Base-by-base conservation (phyloP, 1,140 invertebrate genomes). In the Drosophila littoralis region DNA sequence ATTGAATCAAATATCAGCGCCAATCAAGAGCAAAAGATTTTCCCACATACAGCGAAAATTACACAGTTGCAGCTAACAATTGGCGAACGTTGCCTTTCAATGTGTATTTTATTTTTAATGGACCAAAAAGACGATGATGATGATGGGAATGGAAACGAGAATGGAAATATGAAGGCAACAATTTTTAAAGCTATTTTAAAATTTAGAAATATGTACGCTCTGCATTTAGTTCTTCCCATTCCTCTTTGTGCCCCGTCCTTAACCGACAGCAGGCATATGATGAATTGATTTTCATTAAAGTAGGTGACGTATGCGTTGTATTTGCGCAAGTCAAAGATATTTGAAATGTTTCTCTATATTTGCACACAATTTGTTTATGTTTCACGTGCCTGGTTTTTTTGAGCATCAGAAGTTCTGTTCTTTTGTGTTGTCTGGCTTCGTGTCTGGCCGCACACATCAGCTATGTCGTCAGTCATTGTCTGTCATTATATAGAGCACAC, bases 61-160 rank as follows among this genome's bases (percentile, higher is more conserved):
- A 50, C 35, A 63, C 57, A 60, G 13, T 12, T 50, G 43, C 54
- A 67, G 54, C 12, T 36, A 43, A 60, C 83, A 79, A 82, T 79
- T 79, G 82, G 82, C 79, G 64, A 76, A 88, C 83, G 79, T 83
- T 86, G 83, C 78, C 58, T 55, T 75, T 71, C 69, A 80, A 67
- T 77, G 63, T 66, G 81, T 65, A 58, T 48, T 73, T 66, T 55
- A 64, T 57, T 72, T 75, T 74, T 74, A 84, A 84, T 85, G 78
- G 46, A 52, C 54, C 64, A 42, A 38, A 66, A 55, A 46, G 58
- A 43, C 42, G 52, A 66, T n/a, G 12, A n/a, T 40, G 52, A 42
- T 36, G 51, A 59, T 55, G 51, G 35, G 36, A 38, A 45, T 58
- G 52, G 35, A 54, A 35, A 57, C 35, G 58, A 38, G 17, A 28